Conservation (phyloP, 1,140 invertebrate species). For the Subanguina moxae region DNA sequence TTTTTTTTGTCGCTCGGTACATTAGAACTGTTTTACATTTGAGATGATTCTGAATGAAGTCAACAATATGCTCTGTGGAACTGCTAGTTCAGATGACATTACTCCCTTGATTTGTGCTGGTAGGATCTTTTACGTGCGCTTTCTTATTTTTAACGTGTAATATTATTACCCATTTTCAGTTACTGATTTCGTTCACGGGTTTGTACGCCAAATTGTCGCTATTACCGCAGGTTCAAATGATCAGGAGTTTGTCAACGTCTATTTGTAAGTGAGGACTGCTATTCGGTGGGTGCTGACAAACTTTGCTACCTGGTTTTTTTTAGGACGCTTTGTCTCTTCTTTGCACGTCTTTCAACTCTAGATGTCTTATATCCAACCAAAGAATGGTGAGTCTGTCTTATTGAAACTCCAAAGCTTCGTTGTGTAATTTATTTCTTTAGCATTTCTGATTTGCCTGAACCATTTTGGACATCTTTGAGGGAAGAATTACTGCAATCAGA, state of each 20-base stretch:
- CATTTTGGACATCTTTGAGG: neutral
- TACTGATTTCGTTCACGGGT: neutral
- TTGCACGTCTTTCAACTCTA: neutral
- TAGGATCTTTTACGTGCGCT: neutral
- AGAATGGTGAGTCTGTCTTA: neutral
- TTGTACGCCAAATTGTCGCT: neutral
- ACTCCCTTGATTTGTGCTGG: neutral
- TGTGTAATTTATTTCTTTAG: neutral
- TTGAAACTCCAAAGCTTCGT: no score
- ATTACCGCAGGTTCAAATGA: neutral
- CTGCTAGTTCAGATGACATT: neutral
- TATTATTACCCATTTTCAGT: neutral
- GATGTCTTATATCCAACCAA: neutral
- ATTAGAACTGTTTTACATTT: neutral
- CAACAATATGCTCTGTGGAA: neutral
- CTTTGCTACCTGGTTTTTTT: neutral
- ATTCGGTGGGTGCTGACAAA: neutral
- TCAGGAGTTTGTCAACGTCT: neutral
- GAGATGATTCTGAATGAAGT: neutral
- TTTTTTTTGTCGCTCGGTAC: no score
- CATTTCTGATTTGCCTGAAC: constrained; percentile 2
- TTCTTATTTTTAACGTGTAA: no score
- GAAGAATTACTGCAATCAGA: neutral
- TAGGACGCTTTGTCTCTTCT: neutral
- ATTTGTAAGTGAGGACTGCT: neutral